phyloP scores from a whole-genome alignment of 92 coral and sea anemone species.

The Virgularia gustaviana region DNA sequence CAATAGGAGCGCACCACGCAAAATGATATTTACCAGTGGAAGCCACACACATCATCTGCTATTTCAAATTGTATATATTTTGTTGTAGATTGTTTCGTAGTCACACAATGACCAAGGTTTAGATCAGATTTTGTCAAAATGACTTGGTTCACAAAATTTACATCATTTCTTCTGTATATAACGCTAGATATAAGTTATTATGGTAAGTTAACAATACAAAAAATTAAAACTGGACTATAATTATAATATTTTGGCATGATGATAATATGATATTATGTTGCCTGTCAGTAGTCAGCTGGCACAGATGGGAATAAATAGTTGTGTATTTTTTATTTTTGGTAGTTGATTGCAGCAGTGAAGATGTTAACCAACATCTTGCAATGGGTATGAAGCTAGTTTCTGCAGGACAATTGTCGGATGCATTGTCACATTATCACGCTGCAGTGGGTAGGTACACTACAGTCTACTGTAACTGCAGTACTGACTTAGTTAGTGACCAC shows the following conservation, averaged over 20 bases:
- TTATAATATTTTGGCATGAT: too few relatives aligned
- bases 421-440: conserved; percentile 88
- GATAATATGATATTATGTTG: not conserved
- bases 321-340: not conserved
- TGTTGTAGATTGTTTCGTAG: not conserved
- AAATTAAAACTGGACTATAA: not conserved
- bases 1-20: conserved; percentile 98
- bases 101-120: not conserved
- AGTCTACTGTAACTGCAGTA: not conserved
- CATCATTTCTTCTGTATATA: conserved; percentile 14
- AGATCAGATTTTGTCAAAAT: not conserved
- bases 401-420: conserved; percentile 92
- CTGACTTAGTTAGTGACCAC: not conserved
- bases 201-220: conserved; percentile 4
- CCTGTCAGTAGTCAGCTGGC: not conserved
- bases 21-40: conserved; percentile 40
- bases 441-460: conserved; percentile 85
- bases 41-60: conserved; percentile 27
- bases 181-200: conserved; percentile 10
- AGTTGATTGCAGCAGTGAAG: conserved; percentile 37
- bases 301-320: not conserved
- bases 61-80: not conserved
- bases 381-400: conserved; percentile 78
- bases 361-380: conserved; percentile 80
- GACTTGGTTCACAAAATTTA: conserved; percentile 30